Conservation (phyloP, 35 echinoderm and acorn worm genomes). For the Hemicentrotus pulcherrimus region DNA sequence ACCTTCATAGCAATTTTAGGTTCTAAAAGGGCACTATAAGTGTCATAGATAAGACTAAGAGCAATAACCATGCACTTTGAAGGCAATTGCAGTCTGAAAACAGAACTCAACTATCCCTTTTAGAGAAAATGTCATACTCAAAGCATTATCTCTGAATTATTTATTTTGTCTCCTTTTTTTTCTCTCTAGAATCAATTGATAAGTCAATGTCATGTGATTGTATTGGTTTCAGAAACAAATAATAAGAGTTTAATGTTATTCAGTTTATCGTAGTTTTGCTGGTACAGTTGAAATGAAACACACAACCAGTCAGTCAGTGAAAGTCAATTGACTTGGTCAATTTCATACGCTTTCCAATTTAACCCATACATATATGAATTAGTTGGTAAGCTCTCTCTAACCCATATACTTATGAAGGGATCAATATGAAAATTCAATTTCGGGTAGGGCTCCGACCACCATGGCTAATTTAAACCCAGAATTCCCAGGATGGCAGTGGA, state of each 20-base stretch:
- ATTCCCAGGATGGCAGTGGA: background rate
- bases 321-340: background rate
- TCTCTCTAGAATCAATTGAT: background rate
- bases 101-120: too few relatives aligned
- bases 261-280: background rate
- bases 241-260: background rate
- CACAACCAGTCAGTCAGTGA: background rate
- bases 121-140: too few relatives aligned
- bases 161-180: too few relatives aligned
- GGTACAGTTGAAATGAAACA: background rate
- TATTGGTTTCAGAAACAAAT: background rate
- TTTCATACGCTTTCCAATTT: background rate
- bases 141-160: too few relatives aligned
- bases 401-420: background rate
- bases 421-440: slow-evolving; percentile 14
- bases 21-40: too few relatives aligned
- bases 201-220: background rate
- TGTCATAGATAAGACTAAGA: too few relatives aligned
- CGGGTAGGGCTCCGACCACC: background rate
- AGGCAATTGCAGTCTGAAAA: too few relatives aligned
- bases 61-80: too few relatives aligned
- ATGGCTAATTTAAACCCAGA: background rate
- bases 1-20: too few relatives aligned
- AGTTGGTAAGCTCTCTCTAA: background rate
- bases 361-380: background rate